Evolutionary conservation across 2,113 vertebrate genomes (phyloP).

Genomic region (Suncus etruscus): DNA sequence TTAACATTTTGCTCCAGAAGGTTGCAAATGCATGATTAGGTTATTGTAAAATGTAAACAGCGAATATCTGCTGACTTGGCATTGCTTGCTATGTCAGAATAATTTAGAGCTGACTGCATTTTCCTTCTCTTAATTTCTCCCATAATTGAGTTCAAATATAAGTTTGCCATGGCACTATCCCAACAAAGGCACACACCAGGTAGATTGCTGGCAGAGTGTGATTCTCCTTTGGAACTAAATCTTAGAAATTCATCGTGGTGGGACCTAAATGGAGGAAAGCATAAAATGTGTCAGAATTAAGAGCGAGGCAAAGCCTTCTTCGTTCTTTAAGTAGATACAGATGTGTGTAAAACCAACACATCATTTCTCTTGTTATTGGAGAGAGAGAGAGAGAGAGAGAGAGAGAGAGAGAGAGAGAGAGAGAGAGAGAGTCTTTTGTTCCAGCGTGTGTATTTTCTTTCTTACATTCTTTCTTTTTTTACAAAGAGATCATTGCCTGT

Average conservation of each 20-base stretch:
- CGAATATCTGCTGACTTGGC: conserved; percentile 83
- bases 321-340: conserved; percentile 53
- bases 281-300: conserved; percentile 59
- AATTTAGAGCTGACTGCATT: conserved; percentile 63
- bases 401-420: too few relatives aligned
- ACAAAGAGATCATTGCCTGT: conserved; percentile 82
- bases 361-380: conserved; percentile 74
- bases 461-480: conserved; percentile 64
- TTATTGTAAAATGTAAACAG: conserved; percentile 76
- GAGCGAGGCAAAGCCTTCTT: conserved; percentile 41
- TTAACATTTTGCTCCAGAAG: conserved; percentile 74
- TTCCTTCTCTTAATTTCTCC: conserved; percentile 78
- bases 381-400: not conserved
- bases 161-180: conserved; percentile 86
- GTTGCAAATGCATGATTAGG: conserved; percentile 74
- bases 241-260: conserved; percentile 39
- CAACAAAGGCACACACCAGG: conserved; percentile 81
- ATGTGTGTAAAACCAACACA: conserved; percentile 67
- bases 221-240: conserved; percentile 32
- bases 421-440: conserved; percentile 85
- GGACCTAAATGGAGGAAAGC: conserved; percentile 32
- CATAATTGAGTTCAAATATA: conserved; percentile 77
- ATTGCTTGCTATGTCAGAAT: conserved; percentile 66
- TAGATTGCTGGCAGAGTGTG: conserved; percentile 16
- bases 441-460: conserved; percentile 72